phyloP scores from a whole-genome alignment of 2,797 vertebrate species.

The Euthynnus affinis region DNA sequence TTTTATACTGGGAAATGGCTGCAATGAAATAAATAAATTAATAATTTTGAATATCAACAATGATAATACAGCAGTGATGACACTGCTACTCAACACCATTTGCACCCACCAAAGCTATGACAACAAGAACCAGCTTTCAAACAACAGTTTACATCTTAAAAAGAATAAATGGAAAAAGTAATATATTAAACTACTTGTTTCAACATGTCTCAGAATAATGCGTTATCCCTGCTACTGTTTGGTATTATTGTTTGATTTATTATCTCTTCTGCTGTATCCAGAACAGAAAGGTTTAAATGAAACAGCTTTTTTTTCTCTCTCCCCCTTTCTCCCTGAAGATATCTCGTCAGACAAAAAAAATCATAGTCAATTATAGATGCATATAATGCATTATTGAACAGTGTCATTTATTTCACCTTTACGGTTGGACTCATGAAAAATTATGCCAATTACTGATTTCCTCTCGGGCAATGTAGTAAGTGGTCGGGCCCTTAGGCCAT shows the following conservation, averaged over 20 bases:
- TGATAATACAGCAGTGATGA: background rate
- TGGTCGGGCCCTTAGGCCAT: conserved; percentile 79
- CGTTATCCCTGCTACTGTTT: background rate
- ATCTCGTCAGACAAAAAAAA: conserved; percentile 61
- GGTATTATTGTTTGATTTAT: background rate
- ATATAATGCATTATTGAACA: conserved; percentile 95
- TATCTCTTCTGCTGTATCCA: conserved; percentile 43
- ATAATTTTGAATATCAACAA: background rate
- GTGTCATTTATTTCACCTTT: conserved; percentile 94
- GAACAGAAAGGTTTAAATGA: conserved; percentile 81
- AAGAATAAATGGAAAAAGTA: background rate
- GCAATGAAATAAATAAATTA: background rate
- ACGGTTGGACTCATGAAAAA: conserved; percentile 94
- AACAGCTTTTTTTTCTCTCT: conserved; percentile 76
- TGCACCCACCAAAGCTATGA: background rate
- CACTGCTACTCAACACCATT: background rate
- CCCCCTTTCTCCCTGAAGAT: conserved; percentile 47
- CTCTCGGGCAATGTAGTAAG: conserved; percentile 88
- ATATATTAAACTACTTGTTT: background rate
- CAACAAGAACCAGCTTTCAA: background rate
- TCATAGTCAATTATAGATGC: conserved; percentile 93
- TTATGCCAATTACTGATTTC: conserved; percentile 94
- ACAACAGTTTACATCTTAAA: background rate
- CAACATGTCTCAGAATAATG: background rate
- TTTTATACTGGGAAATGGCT: background rate